Base-by-base conservation (phyloP, 2,888 invertebrate genomes). In the Trissolcus brochymenae region DNA sequence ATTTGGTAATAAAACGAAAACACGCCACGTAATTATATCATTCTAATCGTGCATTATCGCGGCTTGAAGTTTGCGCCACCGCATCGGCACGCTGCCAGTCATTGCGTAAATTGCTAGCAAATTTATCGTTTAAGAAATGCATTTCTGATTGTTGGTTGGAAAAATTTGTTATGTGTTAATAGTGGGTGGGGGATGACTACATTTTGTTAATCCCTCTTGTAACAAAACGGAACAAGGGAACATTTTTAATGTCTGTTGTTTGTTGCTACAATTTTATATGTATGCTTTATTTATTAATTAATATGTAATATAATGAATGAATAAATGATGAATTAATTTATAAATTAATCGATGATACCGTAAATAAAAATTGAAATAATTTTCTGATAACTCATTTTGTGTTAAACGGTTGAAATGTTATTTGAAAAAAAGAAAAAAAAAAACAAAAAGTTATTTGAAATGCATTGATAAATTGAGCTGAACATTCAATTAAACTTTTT, bases 1-100 rank as follows among this genome's bases (percentile, higher is more conserved):
- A 71, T 75, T 78, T 72, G 65, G 75, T 75, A 25, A 71, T 64
- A 70, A 78, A 76, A 65, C 57, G 67, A 74, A 74, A 74, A 78
- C 78, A 72, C 60, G 72, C 75, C 19, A 72, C 68, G 68, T 76
- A 76, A 79, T 76, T 79, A 79, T 86, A 87, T 86, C 86, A 83
- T 81, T 83, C 83, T 85, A 84, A 86, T 85, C 85, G 72, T 43
- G 82, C 80, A 86, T 86, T 85, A 85, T 84, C 83, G 82, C 79
- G 74, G 82, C 82, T 84, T 76, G 79, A 59, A 61, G 66, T 78
- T 74, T 74, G 66, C 74, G 74, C 78, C 78, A 74, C 74, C 41
- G 66, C 71, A 71, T 54, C 55, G 65, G 74, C 66, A 59, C 74
- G 78, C 53, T 62, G 71, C 70, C 59, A 59, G 66, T 35, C 75